phyloP scores from a whole-genome alignment of 2,888 invertebrate species.

The Dioctria rufipes region DNA sequence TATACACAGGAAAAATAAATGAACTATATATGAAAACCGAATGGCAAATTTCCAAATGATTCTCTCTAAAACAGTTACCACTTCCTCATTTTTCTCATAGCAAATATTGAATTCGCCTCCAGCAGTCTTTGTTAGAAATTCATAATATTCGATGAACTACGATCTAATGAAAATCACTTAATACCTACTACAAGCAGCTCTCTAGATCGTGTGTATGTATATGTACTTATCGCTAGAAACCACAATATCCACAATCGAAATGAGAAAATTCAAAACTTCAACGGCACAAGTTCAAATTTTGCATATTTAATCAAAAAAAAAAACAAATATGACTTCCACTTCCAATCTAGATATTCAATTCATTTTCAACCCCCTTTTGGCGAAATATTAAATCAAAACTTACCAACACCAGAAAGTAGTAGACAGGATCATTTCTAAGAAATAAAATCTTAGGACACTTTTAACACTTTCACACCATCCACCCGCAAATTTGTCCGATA shows the following conservation, averaged over 20 bases:
- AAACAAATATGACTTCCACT: background rate
- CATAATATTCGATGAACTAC: too few relatives aligned
- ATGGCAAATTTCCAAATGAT: too few relatives aligned
- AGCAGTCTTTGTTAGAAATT: too few relatives aligned
- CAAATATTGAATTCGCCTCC: too few relatives aligned
- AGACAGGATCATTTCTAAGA: conserved; percentile 9
- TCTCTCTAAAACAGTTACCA: too few relatives aligned
- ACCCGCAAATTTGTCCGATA: background rate
- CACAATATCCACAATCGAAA: conserved; percentile 23
- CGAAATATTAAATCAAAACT: conserved; percentile 10
- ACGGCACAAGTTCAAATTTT: background rate
- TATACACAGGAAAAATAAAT: too few relatives aligned
- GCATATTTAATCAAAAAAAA: background rate
- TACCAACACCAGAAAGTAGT: conserved; percentile 15
- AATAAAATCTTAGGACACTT: background rate
- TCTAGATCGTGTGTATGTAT: too few relatives aligned
- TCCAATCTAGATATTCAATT: conserved; percentile 1
- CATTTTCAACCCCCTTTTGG: conserved; percentile 14
- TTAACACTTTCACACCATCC: conserved; percentile 14
- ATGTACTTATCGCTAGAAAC: background rate
- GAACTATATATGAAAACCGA: too few relatives aligned
- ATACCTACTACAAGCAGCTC: too few relatives aligned
- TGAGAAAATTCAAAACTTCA: background rate
- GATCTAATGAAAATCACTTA: too few relatives aligned
- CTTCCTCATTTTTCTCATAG: too few relatives aligned